These are phyloP conservation scores for Sogatella furcifera DNA, from an alignment of 1,140 invertebrate genomes.

Conservation along the genomic window DNA sequence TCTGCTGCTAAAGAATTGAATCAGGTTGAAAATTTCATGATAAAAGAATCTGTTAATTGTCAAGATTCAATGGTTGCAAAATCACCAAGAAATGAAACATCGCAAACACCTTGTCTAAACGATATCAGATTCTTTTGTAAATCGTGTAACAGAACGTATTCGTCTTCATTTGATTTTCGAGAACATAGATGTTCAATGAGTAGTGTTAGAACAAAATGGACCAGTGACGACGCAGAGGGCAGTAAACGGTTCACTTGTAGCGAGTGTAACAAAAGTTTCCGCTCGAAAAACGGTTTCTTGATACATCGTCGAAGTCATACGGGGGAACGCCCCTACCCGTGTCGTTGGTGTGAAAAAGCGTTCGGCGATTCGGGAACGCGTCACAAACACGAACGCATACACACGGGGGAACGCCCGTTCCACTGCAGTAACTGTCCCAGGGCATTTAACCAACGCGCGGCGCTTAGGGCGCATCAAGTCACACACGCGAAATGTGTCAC, in stretches of 20 bases:
- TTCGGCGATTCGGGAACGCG: constrained; percentile 48
- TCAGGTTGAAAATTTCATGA: constrained; percentile 17
- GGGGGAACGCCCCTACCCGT: constrained; percentile 63
- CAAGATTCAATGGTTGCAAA: too few relatives aligned
- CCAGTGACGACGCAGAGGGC: neutral
- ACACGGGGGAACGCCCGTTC: constrained; percentile 47
- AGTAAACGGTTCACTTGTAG: constrained; percentile 41
- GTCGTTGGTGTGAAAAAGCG: constrained; percentile 60
- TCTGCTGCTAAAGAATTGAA: constrained; percentile 18
- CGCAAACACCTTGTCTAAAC: constrained; percentile 4
- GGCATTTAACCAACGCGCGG: constrained; percentile 42
- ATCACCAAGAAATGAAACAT: constrained; percentile 6
- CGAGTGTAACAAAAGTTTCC: constrained; percentile 38
- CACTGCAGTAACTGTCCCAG: constrained; percentile 47
- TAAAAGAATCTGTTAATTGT: too few relatives aligned
- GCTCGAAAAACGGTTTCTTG: constrained; percentile 52
- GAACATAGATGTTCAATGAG: constrained; percentile 14
- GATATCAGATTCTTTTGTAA: constrained; percentile 16
- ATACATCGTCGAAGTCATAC: constrained; percentile 60
- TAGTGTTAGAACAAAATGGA: too few relatives aligned
- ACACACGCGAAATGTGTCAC: constrained; percentile 15
- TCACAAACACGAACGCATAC: constrained; percentile 39
- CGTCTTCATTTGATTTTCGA: neutral
- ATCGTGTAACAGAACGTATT: constrained; percentile 13
- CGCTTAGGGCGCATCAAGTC: constrained; percentile 20